A percentile compares a stretch with the other conserved stretches of the same genome.
These are phyloP conservation scores for Pseudachorutes palmiensis DNA, from an alignment of 1,140 invertebrate genomes.

Conservation along the genomic window DNA sequence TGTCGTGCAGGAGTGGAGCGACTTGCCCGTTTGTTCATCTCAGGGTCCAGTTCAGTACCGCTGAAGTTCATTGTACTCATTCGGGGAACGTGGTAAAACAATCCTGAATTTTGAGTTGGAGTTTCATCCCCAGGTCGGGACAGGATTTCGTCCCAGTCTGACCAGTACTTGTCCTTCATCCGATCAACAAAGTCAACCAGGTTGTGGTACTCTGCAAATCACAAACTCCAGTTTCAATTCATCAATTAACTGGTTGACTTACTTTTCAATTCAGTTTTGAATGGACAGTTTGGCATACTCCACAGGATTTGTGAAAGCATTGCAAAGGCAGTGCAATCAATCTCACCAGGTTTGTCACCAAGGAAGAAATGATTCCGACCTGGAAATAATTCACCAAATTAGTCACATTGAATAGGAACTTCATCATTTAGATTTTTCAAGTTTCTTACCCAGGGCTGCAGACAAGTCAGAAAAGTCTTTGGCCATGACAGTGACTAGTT, in stretches of 20 bases:
- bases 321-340: slow-evolving; percentile 46
- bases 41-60: neutral
- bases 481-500: slow-evolving; percentile 16
- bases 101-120: neutral
- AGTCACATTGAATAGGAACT: neutral
- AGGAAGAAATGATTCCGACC: slow-evolving; percentile 44
- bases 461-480: slow-evolving; percentile 30
- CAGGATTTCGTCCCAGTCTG: neutral
- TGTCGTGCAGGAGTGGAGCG: neutral
- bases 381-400: slow-evolving; percentile 22
- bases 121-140: neutral
- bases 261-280: slow-evolving; percentile 37
- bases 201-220: neutral
- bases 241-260: neutral
- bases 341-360: slow-evolving; percentile 42
- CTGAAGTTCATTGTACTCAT: neutral
- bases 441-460: slow-evolving; percentile 24
- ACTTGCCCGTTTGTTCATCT: neutral
- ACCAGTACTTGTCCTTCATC: neutral
- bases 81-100: neutral
- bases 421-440: neutral
- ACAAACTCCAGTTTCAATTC: neutral
- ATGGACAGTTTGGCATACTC: slow-evolving; percentile 42
- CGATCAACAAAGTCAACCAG: neutral
- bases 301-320: slow-evolving; percentile 43